Percentiles rank a stretch among this genome's conserved stretches.
Conservation (phyloP, 2,888 invertebrate species). For the Biston stratarius region DNA sequence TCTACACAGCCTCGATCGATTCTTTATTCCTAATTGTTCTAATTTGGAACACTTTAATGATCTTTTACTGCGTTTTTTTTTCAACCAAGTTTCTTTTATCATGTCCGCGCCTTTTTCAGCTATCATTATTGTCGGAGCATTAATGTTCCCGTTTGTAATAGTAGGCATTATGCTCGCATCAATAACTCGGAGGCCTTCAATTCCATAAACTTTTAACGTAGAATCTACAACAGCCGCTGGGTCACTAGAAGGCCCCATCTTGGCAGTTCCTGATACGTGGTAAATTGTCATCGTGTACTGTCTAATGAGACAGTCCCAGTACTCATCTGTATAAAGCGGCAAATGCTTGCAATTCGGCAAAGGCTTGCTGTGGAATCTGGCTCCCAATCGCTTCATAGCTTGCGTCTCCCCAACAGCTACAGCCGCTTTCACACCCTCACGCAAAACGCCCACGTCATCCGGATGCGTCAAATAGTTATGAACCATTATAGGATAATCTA, state of each 20-base stretch:
- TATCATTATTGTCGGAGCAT: conserved; percentile 95
- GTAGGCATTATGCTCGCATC: conserved; percentile 96
- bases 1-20: conserved; percentile 54
- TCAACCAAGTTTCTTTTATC: conserved; percentile 90
- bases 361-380: conserved; percentile 90
- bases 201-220: conserved; percentile 91
- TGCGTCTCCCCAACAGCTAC: conserved; percentile 92
- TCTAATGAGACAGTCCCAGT: conserved; percentile 94
- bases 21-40: conserved; percentile 55
- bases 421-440: conserved; percentile 95
- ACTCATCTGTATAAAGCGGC: conserved; percentile 92
- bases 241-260: conserved; percentile 93
- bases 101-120: conserved; percentile 94
- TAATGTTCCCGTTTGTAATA: conserved; percentile 95
- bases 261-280: conserved; percentile 93
- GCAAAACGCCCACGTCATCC: conserved; percentile 92
- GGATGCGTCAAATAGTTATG: conserved; percentile 97
- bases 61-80: conserved; percentile 60
- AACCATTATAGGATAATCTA: conserved; percentile 94
- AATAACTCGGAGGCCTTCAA: conserved; percentile 92
- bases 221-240: conserved; percentile 94
- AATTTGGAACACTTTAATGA: conserved; percentile 61
- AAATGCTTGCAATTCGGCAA: conserved; percentile 94
- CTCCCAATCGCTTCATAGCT: conserved; percentile 92
- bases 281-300: conserved; percentile 96